phyloP scores from a whole-genome alignment of 37 sponge, comb jelly and placozoan species.

The Theonella swinhoei region DNA sequence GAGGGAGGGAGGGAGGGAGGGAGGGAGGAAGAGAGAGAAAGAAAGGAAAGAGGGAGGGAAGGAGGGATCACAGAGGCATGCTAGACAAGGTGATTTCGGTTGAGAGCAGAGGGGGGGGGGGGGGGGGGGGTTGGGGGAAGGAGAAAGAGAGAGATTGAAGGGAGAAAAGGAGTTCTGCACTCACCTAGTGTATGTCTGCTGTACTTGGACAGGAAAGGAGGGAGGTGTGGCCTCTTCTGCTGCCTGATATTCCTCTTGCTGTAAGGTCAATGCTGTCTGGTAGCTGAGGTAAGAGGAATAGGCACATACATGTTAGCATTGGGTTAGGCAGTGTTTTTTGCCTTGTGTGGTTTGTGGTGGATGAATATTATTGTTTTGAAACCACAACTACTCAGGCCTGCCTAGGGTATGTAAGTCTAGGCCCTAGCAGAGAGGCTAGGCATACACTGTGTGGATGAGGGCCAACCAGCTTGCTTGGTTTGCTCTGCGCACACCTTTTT shows the following conservation, averaged over 20 bases:
- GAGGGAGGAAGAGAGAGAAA: not conserved
- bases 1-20: not conserved
- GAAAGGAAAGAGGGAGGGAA: conserved; percentile 13
- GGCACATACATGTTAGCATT: no score
- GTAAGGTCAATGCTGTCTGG: conserved; percentile 28
- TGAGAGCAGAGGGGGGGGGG: conserved; percentile 1
- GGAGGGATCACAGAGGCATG: conserved; percentile 22
- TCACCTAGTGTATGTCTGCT: not conserved
- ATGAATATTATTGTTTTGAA: no score
- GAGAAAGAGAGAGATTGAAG: not conserved
- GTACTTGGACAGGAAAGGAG: not conserved
- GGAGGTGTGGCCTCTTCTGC: not conserved
- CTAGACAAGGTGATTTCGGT: not conserved
- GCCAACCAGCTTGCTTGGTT: no score
- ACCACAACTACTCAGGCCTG: no score
- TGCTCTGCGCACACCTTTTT: no score
- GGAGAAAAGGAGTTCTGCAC: not conserved
- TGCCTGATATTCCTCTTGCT: conserved; percentile 23
- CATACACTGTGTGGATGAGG: no score
- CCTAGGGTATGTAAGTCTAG: no score
- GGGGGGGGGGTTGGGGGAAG: not conserved
- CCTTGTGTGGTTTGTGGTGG: no score
- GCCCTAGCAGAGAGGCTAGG: no score
- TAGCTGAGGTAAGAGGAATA: conserved; percentile 12
- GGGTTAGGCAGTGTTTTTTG: no score